These are phyloP conservation scores for Drosophila vallismaia DNA, from an alignment of 2,888 invertebrate genomes.

Conservation along the genomic window DNA sequence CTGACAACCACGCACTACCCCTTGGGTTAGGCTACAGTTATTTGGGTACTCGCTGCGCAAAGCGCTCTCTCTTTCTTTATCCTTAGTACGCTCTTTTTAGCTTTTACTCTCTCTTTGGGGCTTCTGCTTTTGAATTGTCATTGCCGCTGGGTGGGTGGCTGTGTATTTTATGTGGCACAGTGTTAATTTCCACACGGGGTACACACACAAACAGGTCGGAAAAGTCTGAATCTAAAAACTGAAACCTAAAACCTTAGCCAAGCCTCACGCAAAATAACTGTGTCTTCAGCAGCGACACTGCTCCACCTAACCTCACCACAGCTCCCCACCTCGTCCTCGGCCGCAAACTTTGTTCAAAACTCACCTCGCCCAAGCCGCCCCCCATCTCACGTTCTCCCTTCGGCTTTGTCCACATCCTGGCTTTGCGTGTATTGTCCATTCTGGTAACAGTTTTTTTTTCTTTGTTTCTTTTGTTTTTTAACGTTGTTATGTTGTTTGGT, in stretches of 20 bases:
- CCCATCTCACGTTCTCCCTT: slow-evolving; percentile 3
- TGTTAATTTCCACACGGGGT: slow-evolving; percentile 74
- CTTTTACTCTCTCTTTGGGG: slow-evolving; percentile 17
- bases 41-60: slow-evolving; percentile 56
- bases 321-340: slow-evolving; percentile 3
- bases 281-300: slow-evolving; percentile 24
- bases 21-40: slow-evolving; percentile 51
- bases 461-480: slow-evolving; percentile 13
- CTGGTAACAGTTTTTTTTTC: slow-evolving; percentile 37
- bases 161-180: slow-evolving; percentile 60
- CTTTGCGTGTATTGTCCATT: slow-evolving; percentile 54
- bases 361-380: slow-evolving; percentile 20
- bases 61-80: slow-evolving; percentile 18
- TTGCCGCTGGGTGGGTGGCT: slow-evolving; percentile 22
- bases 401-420: slow-evolving; percentile 43
- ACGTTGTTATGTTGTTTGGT: slow-evolving; percentile 3
- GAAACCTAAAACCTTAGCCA: slow-evolving; percentile 21
- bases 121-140: slow-evolving; percentile 53
- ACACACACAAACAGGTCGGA: slow-evolving; percentile 32
- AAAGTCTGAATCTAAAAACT: slow-evolving; percentile 11
- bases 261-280: slow-evolving; percentile 43
- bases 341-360: slow-evolving; percentile 7
- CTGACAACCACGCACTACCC: slow-evolving; percentile 45
- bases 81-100: slow-evolving; percentile 4
- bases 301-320: slow-evolving; percentile 7